These are phyloP conservation scores for Malurus splendens DNA, from an alignment of 2,797 vertebrate species.

Conservation along the genomic window DNA sequence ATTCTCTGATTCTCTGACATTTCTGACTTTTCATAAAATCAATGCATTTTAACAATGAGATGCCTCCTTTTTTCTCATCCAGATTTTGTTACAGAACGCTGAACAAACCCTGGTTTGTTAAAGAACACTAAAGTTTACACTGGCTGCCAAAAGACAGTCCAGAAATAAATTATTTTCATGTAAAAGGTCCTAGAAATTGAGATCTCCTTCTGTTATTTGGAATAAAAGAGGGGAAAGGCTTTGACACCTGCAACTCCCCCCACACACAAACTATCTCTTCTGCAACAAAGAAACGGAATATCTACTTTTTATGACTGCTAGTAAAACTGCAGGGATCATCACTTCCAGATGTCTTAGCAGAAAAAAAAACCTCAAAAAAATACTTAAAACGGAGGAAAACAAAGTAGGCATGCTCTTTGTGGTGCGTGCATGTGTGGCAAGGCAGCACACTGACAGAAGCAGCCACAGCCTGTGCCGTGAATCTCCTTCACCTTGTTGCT, in stretches of 20 bases:
- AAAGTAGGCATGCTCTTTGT: not conserved
- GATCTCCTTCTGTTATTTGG: not conserved
- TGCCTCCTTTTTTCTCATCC: not conserved
- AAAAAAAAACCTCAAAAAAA: not conserved
- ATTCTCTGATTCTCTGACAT: not conserved
- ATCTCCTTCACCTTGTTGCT: slow-evolving; percentile 14
- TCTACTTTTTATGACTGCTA: not conserved
- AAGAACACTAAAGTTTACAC: not conserved
- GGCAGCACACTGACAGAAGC: not conserved
- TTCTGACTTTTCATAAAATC: not conserved
- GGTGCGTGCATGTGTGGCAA: not conserved
- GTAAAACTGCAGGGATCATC: not conserved
- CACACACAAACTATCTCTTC: not conserved
- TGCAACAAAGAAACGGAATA: not conserved
- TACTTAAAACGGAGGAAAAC: not conserved
- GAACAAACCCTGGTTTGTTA: not conserved
- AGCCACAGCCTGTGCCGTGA: not conserved
- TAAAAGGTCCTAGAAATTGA: not conserved
- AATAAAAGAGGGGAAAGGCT: not conserved
- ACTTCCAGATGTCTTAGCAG: not conserved
- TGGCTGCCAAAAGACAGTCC: not conserved
- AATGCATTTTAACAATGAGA: not conserved
- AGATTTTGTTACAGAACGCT: not conserved
- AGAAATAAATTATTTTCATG: not conserved
- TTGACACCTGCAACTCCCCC: not conserved